Base-by-base conservation (phyloP, 2,888 invertebrate species). In the Meghimatium bilineatum region DNA sequence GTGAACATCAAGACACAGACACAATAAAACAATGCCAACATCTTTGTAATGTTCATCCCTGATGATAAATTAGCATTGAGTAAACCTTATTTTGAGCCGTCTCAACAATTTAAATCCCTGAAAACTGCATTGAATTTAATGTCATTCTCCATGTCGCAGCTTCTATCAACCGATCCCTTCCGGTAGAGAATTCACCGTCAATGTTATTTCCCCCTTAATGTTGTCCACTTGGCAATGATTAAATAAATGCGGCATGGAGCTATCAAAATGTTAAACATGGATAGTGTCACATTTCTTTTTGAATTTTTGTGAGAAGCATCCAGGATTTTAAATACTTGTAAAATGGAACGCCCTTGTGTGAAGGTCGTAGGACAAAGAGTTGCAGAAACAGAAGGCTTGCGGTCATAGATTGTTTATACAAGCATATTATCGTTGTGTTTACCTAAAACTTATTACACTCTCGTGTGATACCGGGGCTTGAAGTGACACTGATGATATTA, bases 281-380 rank as follows among this genome's bases (percentile, higher is more conserved):
- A 23, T 5, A 66, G 36, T 1, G 10, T 34, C 8, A 17, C 69
- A 69, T 32, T 69, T 44, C 44, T 44, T 44, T 44, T 44, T 44
- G 12, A 44, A 8, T 56, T 23, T 56, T 56, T 6, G 6, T 6
- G 17, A 23, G 56, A 23, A 56, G 17, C 56, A 56, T 23, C 44
- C 5, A 44, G 44, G 44, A 44, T 44, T 44, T 44, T 12, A 44
- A 17, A 56, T 34, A 14, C 32, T 69, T 34, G 36, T 17, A 20
- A 69, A 69, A 36, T 69, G 10, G 69, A 36, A 20, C 14, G 36
- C 14, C 14, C 69, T 23, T 34, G 34, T 26, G 36, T 34, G 69
- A 69, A 69, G 69, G 69, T 26, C 36, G 69, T 69, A 17, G 34
- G 69, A 23, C 14, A 69, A 67, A n/a, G n/a, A n/a, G n/a, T n/a